Percentiles rank a stretch among this genome's conserved stretches.
These are phyloP conservation scores for Cichladusa arquata DNA, from an alignment of 2,113 vertebrate species.

Conservation along the genomic window DNA sequence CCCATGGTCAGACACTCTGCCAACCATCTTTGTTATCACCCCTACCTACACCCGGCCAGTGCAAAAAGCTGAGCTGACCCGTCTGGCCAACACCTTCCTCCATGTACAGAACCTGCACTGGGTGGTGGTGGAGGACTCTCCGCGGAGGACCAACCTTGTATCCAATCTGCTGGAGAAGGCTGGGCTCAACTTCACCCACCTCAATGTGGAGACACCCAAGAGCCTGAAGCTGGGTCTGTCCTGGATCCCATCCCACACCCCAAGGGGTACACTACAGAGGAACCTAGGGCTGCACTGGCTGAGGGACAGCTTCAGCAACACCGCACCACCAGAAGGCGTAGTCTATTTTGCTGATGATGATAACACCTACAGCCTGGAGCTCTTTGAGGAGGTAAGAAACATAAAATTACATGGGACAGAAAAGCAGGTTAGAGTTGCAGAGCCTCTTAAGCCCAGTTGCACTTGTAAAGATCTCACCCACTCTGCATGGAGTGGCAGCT, in stretches of 20 bases:
- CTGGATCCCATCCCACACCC: conserved; percentile 77
- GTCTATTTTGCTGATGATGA: conserved; percentile 97
- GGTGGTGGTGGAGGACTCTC: conserved; percentile 91
- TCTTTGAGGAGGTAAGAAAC: conserved; percentile 89
- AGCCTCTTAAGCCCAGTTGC: background rate
- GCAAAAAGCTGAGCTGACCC: conserved; percentile 93
- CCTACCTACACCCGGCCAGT: conserved; percentile 87
- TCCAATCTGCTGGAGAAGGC: conserved; percentile 82
- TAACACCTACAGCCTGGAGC: conserved; percentile 93
- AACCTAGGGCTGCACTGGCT: conserved; percentile 92
- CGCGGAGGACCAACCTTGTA: conserved; percentile 79
- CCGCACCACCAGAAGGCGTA: conserved; percentile 75
- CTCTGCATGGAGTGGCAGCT: background rate
- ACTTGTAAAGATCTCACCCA: background rate
- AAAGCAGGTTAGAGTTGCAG: background rate
- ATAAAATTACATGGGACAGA: background rate
- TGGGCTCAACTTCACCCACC: conserved; percentile 89
- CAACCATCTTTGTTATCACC: conserved; percentile 84
- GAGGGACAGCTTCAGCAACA: conserved; percentile 74
- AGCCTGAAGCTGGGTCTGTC: conserved; percentile 78
- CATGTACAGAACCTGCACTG: conserved; percentile 91
- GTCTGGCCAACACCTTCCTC: conserved; percentile 89
- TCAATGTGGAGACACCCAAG: conserved; percentile 84
- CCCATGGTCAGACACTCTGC: conserved; percentile 78
- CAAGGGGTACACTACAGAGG: conserved; percentile 89